Base-by-base conservation (phyloP, 2,113 vertebrate species). In the Tachycineta bicolor region DNA sequence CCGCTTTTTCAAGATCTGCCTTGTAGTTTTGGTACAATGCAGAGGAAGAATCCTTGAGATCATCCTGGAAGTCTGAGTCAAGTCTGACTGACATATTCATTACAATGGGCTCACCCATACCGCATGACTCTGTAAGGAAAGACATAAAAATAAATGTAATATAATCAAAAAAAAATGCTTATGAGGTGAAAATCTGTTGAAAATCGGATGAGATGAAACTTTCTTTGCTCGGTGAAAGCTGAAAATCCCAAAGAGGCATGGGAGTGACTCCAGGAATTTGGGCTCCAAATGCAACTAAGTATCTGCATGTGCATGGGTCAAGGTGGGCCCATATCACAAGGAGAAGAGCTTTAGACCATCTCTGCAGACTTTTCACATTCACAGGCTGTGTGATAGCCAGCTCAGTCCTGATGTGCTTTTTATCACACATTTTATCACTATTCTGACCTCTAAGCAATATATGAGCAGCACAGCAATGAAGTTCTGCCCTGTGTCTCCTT, bases 1-100 rank as follows among this genome's bases (percentile, higher is more conserved):
- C 98, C 71, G 97, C 98, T 84, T 64, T 89, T 91, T 98, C 98
- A 83, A 98, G 77, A 76, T 98, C 98, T 0, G 14, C 70, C 97
- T 97, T 98, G 64, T 98, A 98, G 70, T 95, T 95, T 53, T 89
- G 86, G 39, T 98, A 95, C 23, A 97, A 83, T 5, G 53, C 33
- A 43, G 98, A 98, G 39, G 98, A 98, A 11, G 93, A 46, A 87
- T 98, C 25, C 17, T 6, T 62, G 56, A 98, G 97, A 19, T 95
- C 96, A 10, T 95, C 60, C 6, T 5, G 7, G 90, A 98, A 98
- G 28, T n/a, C 69, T 75, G 31, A 85, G 65, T 96, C 59, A 2
- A 98, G 97, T 77, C 76, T 96, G 76, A 98, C 96, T 14, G 91
- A 97, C 96, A 98, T 97, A 33, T 64, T 69, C 55, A 97, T 83